Conservation (phyloP, 2,113 vertebrate species). For the Melanerpes aurifrons region DNA sequence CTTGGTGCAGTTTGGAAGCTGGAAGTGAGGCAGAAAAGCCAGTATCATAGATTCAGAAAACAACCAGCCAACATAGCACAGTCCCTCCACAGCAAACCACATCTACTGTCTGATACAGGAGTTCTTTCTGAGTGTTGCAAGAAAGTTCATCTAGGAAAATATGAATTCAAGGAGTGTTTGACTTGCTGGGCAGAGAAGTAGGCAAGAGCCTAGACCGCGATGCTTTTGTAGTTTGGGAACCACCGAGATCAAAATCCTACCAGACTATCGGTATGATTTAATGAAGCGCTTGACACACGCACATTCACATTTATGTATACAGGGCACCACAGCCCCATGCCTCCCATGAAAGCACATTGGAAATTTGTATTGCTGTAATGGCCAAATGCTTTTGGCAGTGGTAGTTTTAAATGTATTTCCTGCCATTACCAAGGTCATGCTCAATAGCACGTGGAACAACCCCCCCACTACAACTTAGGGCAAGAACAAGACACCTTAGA, state of each 20-base stretch:
- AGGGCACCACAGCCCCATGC: neutral
- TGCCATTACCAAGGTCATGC: rapidly evolving
- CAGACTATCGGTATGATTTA: neutral
- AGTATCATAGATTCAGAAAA: neutral
- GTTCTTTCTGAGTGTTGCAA: neutral
- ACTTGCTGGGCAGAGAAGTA: neutral
- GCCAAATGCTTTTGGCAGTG: rapidly evolving
- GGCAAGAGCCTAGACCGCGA: neutral
- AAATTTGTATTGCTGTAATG: neutral
- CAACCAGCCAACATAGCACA: neutral
- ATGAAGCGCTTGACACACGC: neutral
- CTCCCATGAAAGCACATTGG: neutral
- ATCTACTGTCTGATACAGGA: neutral
- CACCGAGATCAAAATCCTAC: neutral
- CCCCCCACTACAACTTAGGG: neutral
- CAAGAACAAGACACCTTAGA: neutral
- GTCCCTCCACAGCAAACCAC: neutral
- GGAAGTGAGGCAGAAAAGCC: neutral
- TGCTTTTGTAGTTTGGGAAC: neutral
- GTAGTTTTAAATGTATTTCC: neutral
- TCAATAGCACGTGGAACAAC: neutral
- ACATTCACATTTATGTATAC: neutral
- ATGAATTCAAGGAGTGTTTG: neutral
- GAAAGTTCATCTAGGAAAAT: neutral
- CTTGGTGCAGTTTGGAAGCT: neutral